These are phyloP conservation scores for Apocheima hispidaria DNA, from an alignment of 2,888 invertebrate species.

Conservation along the genomic window DNA sequence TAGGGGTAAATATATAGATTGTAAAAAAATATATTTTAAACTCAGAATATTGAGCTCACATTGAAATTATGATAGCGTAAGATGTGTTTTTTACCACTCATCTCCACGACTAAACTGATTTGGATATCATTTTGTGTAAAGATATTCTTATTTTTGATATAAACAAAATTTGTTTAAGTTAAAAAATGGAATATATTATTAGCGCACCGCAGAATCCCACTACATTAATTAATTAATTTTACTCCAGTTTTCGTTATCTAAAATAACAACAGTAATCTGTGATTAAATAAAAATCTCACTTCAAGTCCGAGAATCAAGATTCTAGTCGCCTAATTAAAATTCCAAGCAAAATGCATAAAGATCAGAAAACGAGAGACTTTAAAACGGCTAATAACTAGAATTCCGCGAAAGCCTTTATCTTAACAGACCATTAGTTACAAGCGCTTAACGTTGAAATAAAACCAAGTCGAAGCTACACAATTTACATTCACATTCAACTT, in stretches of 20 bases:
- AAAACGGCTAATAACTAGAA: slow-evolving; percentile 55
- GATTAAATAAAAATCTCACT: not conserved
- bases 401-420: slow-evolving; percentile 67
- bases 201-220: no score
- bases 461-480: slow-evolving; percentile 61
- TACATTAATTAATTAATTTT: no score
- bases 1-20: no score
- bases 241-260: no score
- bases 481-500: slow-evolving; percentile 59
- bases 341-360: slow-evolving; percentile 20
- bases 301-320: not conserved
- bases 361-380: slow-evolving; percentile 39
- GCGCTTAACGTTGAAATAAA: slow-evolving; percentile 69
- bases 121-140: not conserved
- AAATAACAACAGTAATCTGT: not conserved
- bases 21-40: no score
- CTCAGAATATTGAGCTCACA: no score
- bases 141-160: no score
- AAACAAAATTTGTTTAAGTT: no score
- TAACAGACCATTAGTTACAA: slow-evolving; percentile 75
- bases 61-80: no score
- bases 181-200: no score
- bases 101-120: not conserved
- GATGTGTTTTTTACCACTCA: not conserved
- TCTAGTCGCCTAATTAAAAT: slow-evolving; percentile 5